Evolutionary conservation across 2,797 vertebrate species (phyloP).

Genomic region (Scomberomorus guttatus): DNA sequence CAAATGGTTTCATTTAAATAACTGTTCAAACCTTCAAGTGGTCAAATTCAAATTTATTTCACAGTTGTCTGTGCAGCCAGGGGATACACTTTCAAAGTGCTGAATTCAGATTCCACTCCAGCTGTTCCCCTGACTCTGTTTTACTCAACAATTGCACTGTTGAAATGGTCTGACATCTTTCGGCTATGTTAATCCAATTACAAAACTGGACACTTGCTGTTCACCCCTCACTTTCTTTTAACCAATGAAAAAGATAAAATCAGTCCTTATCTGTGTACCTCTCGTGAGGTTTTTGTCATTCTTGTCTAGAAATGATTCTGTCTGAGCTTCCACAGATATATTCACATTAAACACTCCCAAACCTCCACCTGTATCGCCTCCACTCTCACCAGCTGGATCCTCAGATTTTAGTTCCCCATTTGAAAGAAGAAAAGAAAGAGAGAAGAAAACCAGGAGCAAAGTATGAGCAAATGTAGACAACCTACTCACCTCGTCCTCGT

Average conservation of each 20-base stretch:
- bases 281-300: accelerated
- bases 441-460: neutral
- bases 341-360: neutral
- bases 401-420: neutral
- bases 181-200: constrained; percentile 46
- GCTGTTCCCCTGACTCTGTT: neutral
- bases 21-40: too few relatives aligned
- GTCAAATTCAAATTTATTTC: neutral
- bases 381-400: neutral
- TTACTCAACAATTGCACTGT: neutral
- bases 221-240: neutral
- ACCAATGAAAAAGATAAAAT: neutral
- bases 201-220: constrained; percentile 12
- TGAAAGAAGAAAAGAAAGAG: neutral
- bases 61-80: neutral
- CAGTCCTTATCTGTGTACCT: neutral
- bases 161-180: constrained; percentile 27
- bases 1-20: too few relatives aligned
- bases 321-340: neutral
- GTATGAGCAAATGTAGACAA: neutral
- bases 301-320: neutral
- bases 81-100: neutral
- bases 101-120: neutral
- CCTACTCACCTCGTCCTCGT: constrained; percentile 49
- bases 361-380: neutral